phyloP scores from a whole-genome alignment of 2,888 invertebrate genomes.

The Apamea monoglypha region DNA sequence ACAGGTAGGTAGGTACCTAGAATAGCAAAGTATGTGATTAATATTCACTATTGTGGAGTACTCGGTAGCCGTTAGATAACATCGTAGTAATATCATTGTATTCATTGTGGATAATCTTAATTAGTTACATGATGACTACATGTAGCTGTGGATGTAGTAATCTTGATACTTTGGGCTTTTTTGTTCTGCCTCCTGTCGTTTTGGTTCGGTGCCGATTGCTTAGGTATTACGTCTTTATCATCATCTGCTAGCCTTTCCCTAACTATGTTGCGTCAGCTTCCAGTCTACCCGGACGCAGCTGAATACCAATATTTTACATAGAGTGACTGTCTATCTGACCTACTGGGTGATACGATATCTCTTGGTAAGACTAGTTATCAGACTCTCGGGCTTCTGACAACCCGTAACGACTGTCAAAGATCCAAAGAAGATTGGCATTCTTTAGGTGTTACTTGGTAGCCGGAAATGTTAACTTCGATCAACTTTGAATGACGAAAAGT shows the following conservation, averaged over 20 bases:
- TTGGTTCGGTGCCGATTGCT: background rate
- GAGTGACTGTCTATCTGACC: background rate
- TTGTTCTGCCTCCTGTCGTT: background rate
- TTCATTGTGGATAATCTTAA: conserved; percentile 57
- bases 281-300: background rate
- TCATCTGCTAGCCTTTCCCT: background rate
- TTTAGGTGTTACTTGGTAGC: background rate
- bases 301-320: background rate
- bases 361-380: background rate
- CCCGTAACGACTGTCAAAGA: background rate
- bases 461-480: background rate
- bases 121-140: conserved; percentile 48
- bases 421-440: background rate
- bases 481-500: background rate
- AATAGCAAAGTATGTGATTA: conserved; percentile 42
- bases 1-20: background rate
- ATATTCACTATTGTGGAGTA: conserved; percentile 51
- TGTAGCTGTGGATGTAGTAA: background rate
- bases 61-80: conserved; percentile 45
- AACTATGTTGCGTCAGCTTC: background rate
- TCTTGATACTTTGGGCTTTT: conserved; percentile 40
- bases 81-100: conserved; percentile 42
- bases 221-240: background rate
- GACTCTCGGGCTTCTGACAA: background rate
- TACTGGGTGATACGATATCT: background rate